These are phyloP conservation scores for Chaetodon trifasciatus DNA, from an alignment of 2,797 vertebrate species.

Conservation along the genomic window DNA sequence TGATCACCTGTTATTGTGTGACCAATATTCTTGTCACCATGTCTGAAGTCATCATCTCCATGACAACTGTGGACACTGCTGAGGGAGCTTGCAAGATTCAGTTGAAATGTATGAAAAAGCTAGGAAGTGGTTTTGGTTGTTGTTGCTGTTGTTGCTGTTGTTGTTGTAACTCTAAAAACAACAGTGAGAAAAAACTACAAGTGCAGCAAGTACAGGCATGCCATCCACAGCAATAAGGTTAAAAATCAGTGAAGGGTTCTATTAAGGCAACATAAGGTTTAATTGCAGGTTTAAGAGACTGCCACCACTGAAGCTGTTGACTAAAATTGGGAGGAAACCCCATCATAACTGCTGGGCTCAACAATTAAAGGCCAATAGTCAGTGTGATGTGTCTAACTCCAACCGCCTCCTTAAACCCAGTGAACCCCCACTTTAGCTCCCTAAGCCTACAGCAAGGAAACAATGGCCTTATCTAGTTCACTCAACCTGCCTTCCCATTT, in stretches of 20 bases:
- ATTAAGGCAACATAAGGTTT: neutral
- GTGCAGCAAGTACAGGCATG: too few species aligned
- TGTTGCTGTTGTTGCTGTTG: too few species aligned
- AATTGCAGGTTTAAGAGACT: slow-evolving; percentile 20
- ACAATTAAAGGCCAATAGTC: slow-evolving; percentile 24
- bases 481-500: slow-evolving; percentile 79
- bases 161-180: neutral
- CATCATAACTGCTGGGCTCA: neutral
- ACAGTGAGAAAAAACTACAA: neutral
- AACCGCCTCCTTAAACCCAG: slow-evolving; percentile 70
- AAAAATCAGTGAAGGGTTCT: neutral
- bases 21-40: too few species aligned
- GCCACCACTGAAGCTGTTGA: slow-evolving; percentile 8
- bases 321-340: neutral
- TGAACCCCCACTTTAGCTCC: slow-evolving; percentile 65
- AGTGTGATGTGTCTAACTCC: slow-evolving; percentile 50
- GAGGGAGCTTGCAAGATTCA: neutral
- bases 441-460: slow-evolving; percentile 78
- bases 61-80: neutral
- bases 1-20: too few species aligned
- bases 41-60: neutral
- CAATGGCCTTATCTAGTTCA: slow-evolving; percentile 83
- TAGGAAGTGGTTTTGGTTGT: too few species aligned
- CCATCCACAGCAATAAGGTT: too few species aligned
- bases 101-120: too few species aligned